phyloP scores from a whole-genome alignment of 2,113 vertebrate species.

The Elanus axillaris region DNA sequence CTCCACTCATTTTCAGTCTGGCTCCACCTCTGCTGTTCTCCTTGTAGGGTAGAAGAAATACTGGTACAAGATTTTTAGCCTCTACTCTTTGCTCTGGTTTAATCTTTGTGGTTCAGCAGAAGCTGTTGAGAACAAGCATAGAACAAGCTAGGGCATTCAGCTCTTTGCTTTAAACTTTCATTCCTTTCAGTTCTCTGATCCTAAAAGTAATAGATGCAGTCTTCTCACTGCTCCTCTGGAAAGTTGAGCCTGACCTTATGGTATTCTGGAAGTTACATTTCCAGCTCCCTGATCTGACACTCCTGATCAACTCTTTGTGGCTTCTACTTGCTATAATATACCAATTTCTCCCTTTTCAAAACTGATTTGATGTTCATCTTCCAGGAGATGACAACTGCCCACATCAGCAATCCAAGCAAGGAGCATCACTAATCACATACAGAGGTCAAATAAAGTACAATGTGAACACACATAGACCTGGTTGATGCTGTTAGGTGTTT shows the following conservation, averaged over 20 bases:
- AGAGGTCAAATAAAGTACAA: not conserved
- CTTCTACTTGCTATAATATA: not conserved
- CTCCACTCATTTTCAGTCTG: not conserved
- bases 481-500: not conserved
- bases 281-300: not conserved
- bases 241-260: not conserved
- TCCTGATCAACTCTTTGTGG: not conserved
- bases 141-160: not conserved
- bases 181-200: not conserved
- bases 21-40: not conserved
- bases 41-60: not conserved
- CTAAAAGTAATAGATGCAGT: not conserved
- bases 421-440: not conserved
- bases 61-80: not conserved
- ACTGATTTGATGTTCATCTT: not conserved
- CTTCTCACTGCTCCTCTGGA: not conserved
- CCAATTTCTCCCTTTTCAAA: not conserved
- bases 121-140: not conserved
- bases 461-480: not conserved
- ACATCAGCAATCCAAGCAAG: not conserved
- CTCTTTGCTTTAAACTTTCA: not conserved
- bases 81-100: not conserved
- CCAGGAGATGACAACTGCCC: not conserved
- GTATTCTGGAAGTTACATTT: not conserved
- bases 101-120: not conserved